Conservation (phyloP, 2,113 vertebrate species). For the Melanerpes aurifrons region DNA sequence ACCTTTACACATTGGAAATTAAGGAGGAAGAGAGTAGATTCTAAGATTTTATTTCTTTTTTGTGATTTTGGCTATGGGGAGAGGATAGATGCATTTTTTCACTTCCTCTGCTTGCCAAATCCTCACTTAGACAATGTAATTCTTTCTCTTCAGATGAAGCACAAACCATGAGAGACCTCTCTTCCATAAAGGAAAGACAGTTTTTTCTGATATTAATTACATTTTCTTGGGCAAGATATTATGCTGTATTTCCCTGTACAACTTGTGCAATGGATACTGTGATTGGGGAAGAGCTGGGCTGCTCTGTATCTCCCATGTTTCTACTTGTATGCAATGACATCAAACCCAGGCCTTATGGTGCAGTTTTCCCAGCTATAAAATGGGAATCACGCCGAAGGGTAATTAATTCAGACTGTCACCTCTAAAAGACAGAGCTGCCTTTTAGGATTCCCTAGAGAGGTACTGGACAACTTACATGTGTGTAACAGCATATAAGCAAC, state of each 20-base stretch:
- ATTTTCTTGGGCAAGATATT: neutral
- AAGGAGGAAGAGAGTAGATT: neutral
- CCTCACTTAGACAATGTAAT: neutral
- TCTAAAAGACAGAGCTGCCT: neutral
- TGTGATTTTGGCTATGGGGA: neutral
- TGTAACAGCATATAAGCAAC: neutral
- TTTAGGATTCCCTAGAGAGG: neutral
- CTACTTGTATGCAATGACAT: neutral
- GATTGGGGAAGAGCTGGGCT: neutral
- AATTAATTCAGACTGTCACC: neutral
- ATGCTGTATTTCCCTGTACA: neutral
- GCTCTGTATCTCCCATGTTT: neutral
- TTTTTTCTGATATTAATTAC: neutral
- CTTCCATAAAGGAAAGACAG: neutral
- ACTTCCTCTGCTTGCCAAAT: neutral
- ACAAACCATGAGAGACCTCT: neutral
- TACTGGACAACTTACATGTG: neutral
- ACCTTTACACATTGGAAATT: neutral
- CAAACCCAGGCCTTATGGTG: neutral
- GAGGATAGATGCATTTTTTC: neutral
- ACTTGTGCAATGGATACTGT: neutral
- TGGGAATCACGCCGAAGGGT: neutral
- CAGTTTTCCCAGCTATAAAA: neutral
- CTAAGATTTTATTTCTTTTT: neutral
- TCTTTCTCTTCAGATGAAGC: neutral